phyloP scores from a whole-genome alignment of 1,140 invertebrate genomes.

The Drosophila melanogaster region Release_6_plus_ISO1_MT NT_033777.3:22425001-22425500 shows the following conservation, averaged over 20 bases:
- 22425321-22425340: constrained; percentile 51
- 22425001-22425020: constrained; percentile 7
- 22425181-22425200: background rate
- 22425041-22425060: constrained; percentile 3
- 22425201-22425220: constrained; percentile 50
- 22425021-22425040: background rate
- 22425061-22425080: background rate
- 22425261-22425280: constrained; percentile 57
- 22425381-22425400: constrained; percentile 69
- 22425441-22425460: constrained; percentile 32
- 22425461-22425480: constrained; percentile 38
- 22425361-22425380: constrained; percentile 77
- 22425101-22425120: background rate
- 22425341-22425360: constrained; percentile 64
- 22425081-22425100: background rate
- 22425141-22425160: no score
- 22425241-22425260: constrained; percentile 82
- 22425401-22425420: constrained; percentile 41
- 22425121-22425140: no score
- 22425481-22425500: constrained; percentile 37
- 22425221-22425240: constrained; percentile 80
- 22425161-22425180: no score
- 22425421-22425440: constrained; percentile 22
- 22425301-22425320: constrained; percentile 25
- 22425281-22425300: constrained; percentile 22